Percentiles rank a stretch among this genome's conserved stretches.
phyloP scores from a whole-genome alignment of 37 sponge, comb jelly and placozoan species.

The Cladorhizidae sp. region DNA sequence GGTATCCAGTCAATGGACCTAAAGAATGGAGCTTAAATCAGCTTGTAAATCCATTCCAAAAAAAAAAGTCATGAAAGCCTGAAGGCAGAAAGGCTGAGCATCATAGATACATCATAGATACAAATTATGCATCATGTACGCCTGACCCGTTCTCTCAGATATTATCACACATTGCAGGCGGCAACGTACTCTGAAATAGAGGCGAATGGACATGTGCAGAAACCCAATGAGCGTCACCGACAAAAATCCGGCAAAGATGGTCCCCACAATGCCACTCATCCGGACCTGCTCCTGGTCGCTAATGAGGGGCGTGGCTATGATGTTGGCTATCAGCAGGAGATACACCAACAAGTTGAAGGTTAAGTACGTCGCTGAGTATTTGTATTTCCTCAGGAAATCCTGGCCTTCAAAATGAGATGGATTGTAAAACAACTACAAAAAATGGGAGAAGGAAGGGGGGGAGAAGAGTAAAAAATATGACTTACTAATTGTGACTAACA shows the following conservation, averaged over 20 bases:
- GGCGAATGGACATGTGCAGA: conserved; percentile 53
- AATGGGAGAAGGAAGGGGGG: too few relatives aligned
- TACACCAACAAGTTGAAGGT: conserved; percentile 60
- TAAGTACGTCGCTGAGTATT: conserved; percentile 40
- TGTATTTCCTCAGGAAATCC: conserved; percentile 41
- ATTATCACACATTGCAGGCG: too few relatives aligned
- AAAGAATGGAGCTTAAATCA: too few relatives aligned
- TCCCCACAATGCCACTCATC: conserved; percentile 55
- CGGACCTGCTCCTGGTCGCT: conserved; percentile 50
- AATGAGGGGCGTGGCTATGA: conserved; percentile 76
- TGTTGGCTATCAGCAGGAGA: conserved; percentile 53
- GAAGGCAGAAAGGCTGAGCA: background rate
- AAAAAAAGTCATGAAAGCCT: background rate
- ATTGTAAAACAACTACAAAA: conserved; percentile 44
- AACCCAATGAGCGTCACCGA: conserved; percentile 58
- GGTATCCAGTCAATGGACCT: too few relatives aligned
- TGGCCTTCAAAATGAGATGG: background rate
- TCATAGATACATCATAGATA: too few relatives aligned
- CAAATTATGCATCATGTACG: too few relatives aligned
- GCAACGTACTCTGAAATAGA: conserved; percentile 71
- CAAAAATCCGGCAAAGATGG: conserved; percentile 60
- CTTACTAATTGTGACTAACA: too few relatives aligned
- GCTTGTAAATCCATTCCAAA: too few relatives aligned
- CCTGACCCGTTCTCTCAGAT: too few relatives aligned
- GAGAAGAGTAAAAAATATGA: too few relatives aligned